These are phyloP conservation scores for Phrynocephalus vlangalii DNA, from an alignment of 2,797 vertebrate genomes.

Conservation along the genomic window DNA sequence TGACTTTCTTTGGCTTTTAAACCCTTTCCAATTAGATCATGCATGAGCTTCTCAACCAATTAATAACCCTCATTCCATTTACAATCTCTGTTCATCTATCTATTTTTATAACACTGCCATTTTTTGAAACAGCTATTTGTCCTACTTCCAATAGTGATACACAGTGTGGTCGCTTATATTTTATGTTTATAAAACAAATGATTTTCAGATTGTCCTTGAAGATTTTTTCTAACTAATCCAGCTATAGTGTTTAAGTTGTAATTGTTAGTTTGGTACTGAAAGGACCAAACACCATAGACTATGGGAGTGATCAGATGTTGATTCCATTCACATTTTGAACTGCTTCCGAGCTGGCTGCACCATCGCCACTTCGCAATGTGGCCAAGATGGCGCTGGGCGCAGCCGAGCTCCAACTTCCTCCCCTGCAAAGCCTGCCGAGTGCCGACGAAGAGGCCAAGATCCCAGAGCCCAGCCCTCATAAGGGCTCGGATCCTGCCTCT, in stretches of 20 bases:
- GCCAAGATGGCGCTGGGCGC: too few species aligned
- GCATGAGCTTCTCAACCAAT: background rate
- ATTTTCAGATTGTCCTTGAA: background rate
- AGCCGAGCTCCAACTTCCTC: too few species aligned
- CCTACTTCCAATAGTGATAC: slow-evolving; percentile 34
- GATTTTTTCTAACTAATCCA: background rate
- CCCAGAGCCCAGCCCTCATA: too few species aligned
- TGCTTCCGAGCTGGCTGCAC: too few species aligned
- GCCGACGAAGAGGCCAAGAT: too few species aligned
- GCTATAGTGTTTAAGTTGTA: background rate
- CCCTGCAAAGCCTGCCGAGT: too few species aligned
- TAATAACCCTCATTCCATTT: slow-evolving; percentile 40
- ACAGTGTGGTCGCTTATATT: slow-evolving; percentile 25
- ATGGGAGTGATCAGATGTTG: background rate
- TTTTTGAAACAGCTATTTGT: slow-evolving; percentile 38
- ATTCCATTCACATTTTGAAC: too few species aligned
- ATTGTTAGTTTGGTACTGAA: background rate
- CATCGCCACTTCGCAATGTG: too few species aligned
- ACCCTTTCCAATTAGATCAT: slow-evolving; percentile 45
- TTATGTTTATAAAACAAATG: background rate
- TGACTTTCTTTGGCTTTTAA: slow-evolving; percentile 43
- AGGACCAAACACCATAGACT: background rate
- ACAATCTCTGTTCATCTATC: background rate
- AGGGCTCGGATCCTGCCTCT: too few species aligned
- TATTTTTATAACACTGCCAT: slow-evolving; percentile 5